phyloP scores from a whole-genome alignment of 2,888 invertebrate genomes.

The Habroteleia sp. region DNA sequence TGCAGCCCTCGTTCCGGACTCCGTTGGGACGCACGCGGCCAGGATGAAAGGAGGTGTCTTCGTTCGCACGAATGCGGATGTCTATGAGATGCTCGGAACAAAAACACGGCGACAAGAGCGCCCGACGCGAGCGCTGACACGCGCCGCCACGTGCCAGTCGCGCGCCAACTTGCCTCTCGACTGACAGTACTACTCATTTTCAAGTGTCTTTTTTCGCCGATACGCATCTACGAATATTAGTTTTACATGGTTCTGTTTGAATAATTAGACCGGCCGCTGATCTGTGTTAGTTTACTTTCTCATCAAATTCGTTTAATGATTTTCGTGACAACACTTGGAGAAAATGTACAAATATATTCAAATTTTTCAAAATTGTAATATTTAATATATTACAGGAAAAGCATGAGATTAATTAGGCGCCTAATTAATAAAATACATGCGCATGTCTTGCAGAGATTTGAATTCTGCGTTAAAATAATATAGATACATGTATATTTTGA shows the following conservation, averaged over 20 bases:
- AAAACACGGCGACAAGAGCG: slow-evolving; percentile 44
- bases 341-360: no score
- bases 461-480: no score
- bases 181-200: slow-evolving; percentile 46
- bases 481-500: no score
- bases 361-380: no score
- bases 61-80: slow-evolving; percentile 57
- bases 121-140: slow-evolving; percentile 67
- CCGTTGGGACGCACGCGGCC: slow-evolving; percentile 67
- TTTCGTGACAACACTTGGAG: no score
- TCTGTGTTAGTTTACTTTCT: slow-evolving; percentile 1
- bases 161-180: slow-evolving; percentile 72
- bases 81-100: slow-evolving; percentile 30
- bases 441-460: no score
- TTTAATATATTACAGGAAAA: no score
- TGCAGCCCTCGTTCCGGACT: slow-evolving; percentile 69
- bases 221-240: slow-evolving; percentile 14
- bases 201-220: slow-evolving; percentile 29
- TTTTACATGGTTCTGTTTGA: slow-evolving; percentile 14
- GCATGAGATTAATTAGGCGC: no score
- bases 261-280: slow-evolving; percentile 6
- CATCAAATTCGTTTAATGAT: no score
- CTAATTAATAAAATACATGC: no score
- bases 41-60: slow-evolving; percentile 65
- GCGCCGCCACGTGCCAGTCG: slow-evolving; percentile 74